Base-by-base conservation (phyloP, 2,888 invertebrate species). In the Tachina fera region DNA sequence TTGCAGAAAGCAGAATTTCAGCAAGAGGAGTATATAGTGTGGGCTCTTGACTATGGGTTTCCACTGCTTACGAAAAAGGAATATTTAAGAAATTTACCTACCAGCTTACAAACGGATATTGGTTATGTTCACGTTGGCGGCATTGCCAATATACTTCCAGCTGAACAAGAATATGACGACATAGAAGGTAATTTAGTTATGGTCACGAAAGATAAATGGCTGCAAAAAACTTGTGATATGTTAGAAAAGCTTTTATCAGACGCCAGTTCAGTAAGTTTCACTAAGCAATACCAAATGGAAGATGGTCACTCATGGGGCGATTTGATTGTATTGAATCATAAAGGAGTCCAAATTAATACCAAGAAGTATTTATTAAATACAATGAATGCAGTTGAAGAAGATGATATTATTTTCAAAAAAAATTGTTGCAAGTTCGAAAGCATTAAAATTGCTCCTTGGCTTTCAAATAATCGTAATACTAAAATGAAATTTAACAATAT, bases 1-100 rank as follows among this genome's bases (percentile, higher is more conserved):
- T 83, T 88, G 45, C 68, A 87, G 5, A 84, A 87, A 6, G 87
- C 84, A 0, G 84, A 88, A 39, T 88, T 83, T 47, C 83, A 83
- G 10, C 84, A 79, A n/a, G 88, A 88, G 14, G 88, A 88, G 22
- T 90, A 82, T 60, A 87, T 90, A 68, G 88, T 89, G 1, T 90
- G 90, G 90, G 89, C 89, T 0, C 11, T 89, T 3, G 90, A 90
- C 60, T 88, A 90, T 75, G 90, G 90, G 1, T 90, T 89, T 76
- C 90, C 90, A 5, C 88, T 90, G 41, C 87, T 89, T 41, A 89
- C 89, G 0, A 88, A 87, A 16, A 60, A 82, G 5, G 83, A 87
- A 1, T 82, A 88, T 65, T 56, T 90, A 16, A 85, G 88, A 1
- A 78, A 84, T 41, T 63, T 90, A 63, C 88, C 89, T 1, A 4